Conservation (phyloP, 2,113 vertebrate species). For the Brachionichthys hirsutus region DNA sequence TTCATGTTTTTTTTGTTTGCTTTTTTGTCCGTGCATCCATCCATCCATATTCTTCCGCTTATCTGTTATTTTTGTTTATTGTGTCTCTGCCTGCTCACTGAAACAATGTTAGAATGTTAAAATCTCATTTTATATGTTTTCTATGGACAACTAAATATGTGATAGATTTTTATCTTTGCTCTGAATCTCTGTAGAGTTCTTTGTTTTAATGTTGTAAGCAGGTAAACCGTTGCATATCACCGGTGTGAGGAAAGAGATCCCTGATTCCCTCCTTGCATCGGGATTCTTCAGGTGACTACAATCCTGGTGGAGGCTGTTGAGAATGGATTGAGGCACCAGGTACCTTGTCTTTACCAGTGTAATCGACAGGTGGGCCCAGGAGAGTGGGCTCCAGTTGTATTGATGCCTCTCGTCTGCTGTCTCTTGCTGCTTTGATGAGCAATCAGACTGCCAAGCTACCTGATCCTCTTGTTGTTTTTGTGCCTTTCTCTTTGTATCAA, state of each 20-base stretch:
- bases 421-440: conserved; percentile 59
- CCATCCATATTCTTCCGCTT: no score
- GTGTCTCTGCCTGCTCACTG: conserved; percentile 15
- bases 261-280: conserved; percentile 65
- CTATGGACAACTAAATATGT: conserved; percentile 24
- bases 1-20: neutral
- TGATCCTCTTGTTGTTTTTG: conserved; percentile 40
- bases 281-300: conserved; percentile 63
- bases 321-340: conserved; percentile 62
- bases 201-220: conserved; percentile 61
- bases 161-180: conserved; percentile 45
- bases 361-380: conserved; percentile 71
- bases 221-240: conserved; percentile 44
- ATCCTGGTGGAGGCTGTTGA: conserved; percentile 49
- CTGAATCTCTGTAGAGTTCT: conserved; percentile 54
- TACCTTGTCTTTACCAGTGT: conserved; percentile 69
- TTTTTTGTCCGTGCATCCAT: no score
- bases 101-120: conserved; percentile 34
- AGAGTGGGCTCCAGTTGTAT: conserved; percentile 59
- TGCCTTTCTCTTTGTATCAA: conserved; percentile 13
- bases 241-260: conserved; percentile 52
- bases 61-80: no score
- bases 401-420: conserved; percentile 51
- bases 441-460: conserved; percentile 43
- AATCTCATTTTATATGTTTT: conserved; percentile 47